These are phyloP conservation scores for Saturnia pavonia DNA, from an alignment of 2,888 invertebrate genomes.

Conservation along the genomic window DNA sequence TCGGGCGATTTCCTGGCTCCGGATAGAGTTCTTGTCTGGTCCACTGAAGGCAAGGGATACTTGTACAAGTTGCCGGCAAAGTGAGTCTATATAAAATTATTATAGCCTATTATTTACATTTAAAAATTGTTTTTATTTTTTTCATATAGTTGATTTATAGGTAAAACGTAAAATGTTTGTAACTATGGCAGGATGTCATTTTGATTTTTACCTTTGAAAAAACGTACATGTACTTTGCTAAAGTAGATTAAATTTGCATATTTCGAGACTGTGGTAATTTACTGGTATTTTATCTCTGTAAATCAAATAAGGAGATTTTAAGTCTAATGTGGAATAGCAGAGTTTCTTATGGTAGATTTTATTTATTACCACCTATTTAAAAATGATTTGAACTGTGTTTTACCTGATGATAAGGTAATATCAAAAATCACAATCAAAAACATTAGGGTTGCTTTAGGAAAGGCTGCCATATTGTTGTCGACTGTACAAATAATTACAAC, in stretches of 20 bases:
- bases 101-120: neutral
- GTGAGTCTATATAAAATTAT: conserved; percentile 81
- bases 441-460: neutral
- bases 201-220: neutral
- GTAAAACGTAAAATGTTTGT: neutral
- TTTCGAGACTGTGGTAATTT: neutral
- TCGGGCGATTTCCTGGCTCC: conserved; percentile 97
- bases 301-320: neutral
- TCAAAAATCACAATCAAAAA: neutral
- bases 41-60: conserved; percentile 97
- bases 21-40: conserved; percentile 96
- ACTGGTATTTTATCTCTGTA: neutral
- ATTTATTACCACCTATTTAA: neutral
- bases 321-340: neutral
- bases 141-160: neutral
- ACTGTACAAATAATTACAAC: too few relatives aligned
- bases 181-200: neutral
- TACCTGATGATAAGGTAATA: conserved; percentile 1
- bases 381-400: neutral
- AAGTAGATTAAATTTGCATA: neutral
- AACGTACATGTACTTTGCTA: too few relatives aligned
- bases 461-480: neutral
- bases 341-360: neutral
- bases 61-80: conserved; percentile 97
- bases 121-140: neutral